A percentile compares a stretch with the other conserved stretches of the same genome.
Evolutionary conservation across 2,888 invertebrate species (phyloP).

Genomic region (Brassicogethes aeneus): DNA sequence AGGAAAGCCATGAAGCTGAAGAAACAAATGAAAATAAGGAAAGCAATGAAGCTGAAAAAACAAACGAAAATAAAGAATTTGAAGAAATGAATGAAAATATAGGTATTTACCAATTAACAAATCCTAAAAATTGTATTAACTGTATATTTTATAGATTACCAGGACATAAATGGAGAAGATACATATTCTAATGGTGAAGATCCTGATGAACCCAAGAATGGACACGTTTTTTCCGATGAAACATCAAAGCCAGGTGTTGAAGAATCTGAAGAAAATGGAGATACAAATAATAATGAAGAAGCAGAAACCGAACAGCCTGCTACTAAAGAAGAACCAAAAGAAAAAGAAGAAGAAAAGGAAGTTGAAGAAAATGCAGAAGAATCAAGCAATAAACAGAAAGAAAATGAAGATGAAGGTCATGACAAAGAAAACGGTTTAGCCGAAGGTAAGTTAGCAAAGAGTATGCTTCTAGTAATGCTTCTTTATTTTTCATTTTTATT

Average conservation of each 20-base stretch:
- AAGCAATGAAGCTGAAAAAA: constrained; percentile 12
- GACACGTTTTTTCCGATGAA: too few species aligned
- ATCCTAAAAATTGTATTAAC: too few species aligned
- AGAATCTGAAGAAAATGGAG: background rate
- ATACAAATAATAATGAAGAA: constrained; percentile 5
- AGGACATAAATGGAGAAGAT: too few species aligned
- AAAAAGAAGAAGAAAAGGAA: constrained; percentile 4
- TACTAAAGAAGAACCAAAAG: background rate
- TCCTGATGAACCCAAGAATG: too few species aligned
- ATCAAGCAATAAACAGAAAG: background rate
- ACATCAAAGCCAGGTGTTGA: constrained; percentile 3
- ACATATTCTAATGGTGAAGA: too few species aligned
- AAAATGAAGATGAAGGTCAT: constrained; percentile 4
- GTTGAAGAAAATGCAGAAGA: constrained; percentile 8
- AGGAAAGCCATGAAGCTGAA: constrained; percentile 15
- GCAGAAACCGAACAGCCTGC: constrained; percentile 8
- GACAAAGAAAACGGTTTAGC: constrained; percentile 9
- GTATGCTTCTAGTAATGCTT: too few species aligned
- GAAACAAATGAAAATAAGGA: constrained; percentile 15
- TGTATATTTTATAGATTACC: too few species aligned
- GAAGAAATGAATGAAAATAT: constrained; percentile 18
- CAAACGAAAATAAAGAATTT: constrained; percentile 14
- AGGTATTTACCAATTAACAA: too few species aligned
- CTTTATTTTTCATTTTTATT: too few species aligned
- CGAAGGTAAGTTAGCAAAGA: background rate